Evolutionary conservation across 2,888 invertebrate genomes (phyloP), one percentile per base, ranked within the genome.

Genomic region (Chymomyza fuscimana): DNA sequence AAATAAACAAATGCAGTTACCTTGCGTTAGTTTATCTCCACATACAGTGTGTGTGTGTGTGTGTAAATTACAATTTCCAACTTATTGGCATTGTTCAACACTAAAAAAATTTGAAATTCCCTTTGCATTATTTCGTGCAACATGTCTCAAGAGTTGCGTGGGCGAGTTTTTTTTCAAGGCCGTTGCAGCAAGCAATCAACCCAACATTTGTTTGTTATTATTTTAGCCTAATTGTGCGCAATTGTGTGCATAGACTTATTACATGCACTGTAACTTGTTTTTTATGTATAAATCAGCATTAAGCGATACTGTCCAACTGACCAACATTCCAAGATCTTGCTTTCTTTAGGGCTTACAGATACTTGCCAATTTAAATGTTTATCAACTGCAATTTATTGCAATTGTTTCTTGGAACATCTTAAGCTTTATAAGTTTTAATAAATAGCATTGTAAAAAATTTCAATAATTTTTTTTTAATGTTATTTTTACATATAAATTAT

Each of bases 221-320:
- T 76, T 72, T 74, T 84, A 72, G 65, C 82, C 85, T 63, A 79
- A 84, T 86, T 86, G 65, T 52, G 60, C 56, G 40, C 73, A 83
- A 74, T 75, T 78, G 75, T 85, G 25, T 65, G 72, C 36, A 36
- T 46, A 46, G 67, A 61, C 68, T 29, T 63, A 70, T 58, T 63
- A 46, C 56, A 40, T 16, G 9, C 12, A 32, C 32, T 62, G 40
- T 46, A 12, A 46, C 52, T 61, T 75, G 70, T 74, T 78, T 32
- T 72, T 65, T 62, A 70, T 78, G 73, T 73, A 83, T 86, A 83
- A 86, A 69, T 83, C 74, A 74, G 87, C 82, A 77, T 83, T 87
- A 25, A 19, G n/a, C 60, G 15, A 58, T 4, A 7, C 46, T 25
- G 54, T 16, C 15, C 36, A 25, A 52, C 50, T 12, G 50, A 5